Evolutionary conservation across 2,113 vertebrate genomes (phyloP).

Genomic region (Excalfactoria chinensis): DNA sequence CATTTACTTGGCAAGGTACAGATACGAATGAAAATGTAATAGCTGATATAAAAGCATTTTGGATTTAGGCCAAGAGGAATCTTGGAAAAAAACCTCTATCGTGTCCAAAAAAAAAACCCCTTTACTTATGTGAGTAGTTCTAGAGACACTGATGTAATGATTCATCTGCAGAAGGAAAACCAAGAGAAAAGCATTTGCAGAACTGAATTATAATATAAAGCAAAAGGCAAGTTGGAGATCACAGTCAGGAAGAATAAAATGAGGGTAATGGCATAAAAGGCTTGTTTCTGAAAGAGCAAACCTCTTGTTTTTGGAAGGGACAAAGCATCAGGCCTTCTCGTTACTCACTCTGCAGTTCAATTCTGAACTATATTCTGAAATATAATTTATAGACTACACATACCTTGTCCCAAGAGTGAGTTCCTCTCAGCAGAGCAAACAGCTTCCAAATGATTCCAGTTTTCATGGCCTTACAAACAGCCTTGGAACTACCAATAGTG

Average conservation of each 20-base stretch:
- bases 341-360: not conserved
- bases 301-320: not conserved
- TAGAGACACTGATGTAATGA: not conserved
- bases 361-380: not conserved
- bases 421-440: not conserved
- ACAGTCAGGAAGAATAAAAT: not conserved
- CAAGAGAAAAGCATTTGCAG: not conserved
- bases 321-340: not conserved
- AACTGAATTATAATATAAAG: not conserved
- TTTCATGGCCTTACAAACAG: not conserved
- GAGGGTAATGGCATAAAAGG: not conserved
- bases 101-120: not conserved
- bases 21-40: slow-evolving; percentile 38
- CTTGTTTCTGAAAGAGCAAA: not conserved
- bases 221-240: not conserved
- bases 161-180: not conserved
- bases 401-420: not conserved
- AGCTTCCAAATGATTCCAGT: not conserved
- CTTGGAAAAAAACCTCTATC: not conserved
- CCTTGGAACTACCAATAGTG: not conserved
- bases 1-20: slow-evolving; percentile 29
- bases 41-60: slow-evolving; percentile 19
- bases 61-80: slow-evolving; percentile 12
- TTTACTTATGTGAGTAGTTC: not conserved
- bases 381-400: not conserved